Percentiles rank a stretch among this genome's conserved stretches.
These are phyloP conservation scores for Drosophila longiperda DNA, from an alignment of 2,888 invertebrate species.

Conservation along the genomic window DNA sequence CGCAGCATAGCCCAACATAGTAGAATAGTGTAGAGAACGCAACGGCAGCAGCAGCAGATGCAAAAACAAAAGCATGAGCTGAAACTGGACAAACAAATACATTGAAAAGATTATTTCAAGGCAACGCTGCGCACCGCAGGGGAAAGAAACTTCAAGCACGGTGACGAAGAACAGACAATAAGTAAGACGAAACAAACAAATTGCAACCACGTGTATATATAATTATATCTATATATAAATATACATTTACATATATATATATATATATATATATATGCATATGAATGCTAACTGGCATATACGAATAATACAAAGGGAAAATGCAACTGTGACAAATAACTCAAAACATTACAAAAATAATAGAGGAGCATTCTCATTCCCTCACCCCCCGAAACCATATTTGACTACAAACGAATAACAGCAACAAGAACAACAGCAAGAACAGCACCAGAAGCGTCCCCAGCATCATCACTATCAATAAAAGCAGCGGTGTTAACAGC, in stretches of 20 bases:
- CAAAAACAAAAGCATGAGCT: slow-evolving; percentile 46
- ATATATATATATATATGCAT: slow-evolving; percentile 8
- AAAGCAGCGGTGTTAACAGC: slow-evolving; percentile 1
- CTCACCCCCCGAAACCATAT: slow-evolving; percentile 4
- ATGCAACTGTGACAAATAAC: slow-evolving; percentile 17
- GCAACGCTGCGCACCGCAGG: slow-evolving; percentile 49
- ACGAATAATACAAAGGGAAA: slow-evolving; percentile 19
- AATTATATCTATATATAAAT: slow-evolving; percentile 1
- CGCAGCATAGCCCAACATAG: slow-evolving; percentile 33
- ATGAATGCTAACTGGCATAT: slow-evolving; percentile 26
- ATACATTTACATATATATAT: slow-evolving; percentile 7
- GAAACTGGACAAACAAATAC: slow-evolving; percentile 45
- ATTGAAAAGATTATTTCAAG: slow-evolving; percentile 54
- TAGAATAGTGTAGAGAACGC: slow-evolving; percentile 46
- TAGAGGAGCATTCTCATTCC: slow-evolving; percentile 16
- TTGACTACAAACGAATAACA: slow-evolving; percentile 11
- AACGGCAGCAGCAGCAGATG: slow-evolving; percentile 35
- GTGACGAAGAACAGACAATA: slow-evolving; percentile 40
- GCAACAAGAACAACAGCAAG: slow-evolving; percentile 1
- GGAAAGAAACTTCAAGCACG: slow-evolving; percentile 49
- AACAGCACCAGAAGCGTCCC: slow-evolving; percentile 9
- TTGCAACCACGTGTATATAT: slow-evolving; percentile 48
- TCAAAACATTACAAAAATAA: slow-evolving; percentile 4
- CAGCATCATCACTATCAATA: slow-evolving; percentile 10
- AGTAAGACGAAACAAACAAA: slow-evolving; percentile 34